Conservation (phyloP, 2,113 vertebrate species). For the Alethe diademata region DNA sequence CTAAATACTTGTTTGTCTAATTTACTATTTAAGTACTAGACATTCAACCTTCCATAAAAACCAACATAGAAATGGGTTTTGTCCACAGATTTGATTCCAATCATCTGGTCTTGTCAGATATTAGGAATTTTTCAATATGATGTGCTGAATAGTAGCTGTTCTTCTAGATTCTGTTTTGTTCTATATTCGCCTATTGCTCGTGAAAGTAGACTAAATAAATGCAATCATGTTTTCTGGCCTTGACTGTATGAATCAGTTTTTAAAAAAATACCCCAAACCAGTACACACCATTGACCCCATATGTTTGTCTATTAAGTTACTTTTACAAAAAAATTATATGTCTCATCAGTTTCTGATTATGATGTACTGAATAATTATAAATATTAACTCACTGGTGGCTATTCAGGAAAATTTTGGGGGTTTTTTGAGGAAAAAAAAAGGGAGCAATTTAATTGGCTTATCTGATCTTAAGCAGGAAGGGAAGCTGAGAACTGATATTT, state of each 20-base stretch:
- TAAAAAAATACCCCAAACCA: accelerated
- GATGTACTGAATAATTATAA: neutral
- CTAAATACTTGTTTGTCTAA: neutral
- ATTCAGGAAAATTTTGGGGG: neutral
- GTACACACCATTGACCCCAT: neutral
- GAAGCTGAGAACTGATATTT: neutral
- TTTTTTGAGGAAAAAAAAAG: neutral
- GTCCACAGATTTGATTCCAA: neutral
- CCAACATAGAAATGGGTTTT: neutral
- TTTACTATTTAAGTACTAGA: neutral
- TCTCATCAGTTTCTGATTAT: neutral
- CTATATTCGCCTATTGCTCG: neutral
- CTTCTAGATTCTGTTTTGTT: neutral
- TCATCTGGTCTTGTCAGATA: neutral
- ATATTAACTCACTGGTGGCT: neutral
- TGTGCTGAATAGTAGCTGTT: neutral
- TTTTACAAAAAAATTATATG: neutral
- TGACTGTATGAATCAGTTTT: neutral
- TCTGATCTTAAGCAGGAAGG: neutral
- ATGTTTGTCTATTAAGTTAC: neutral
- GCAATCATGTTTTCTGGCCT: neutral
- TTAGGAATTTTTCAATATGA: neutral
- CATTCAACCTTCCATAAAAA: neutral
- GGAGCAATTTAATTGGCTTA: neutral
- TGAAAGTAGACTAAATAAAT: neutral